Conservation (phyloP, 2,113 vertebrate genomes). For the Sminthopsis crassicaudata region DNA sequence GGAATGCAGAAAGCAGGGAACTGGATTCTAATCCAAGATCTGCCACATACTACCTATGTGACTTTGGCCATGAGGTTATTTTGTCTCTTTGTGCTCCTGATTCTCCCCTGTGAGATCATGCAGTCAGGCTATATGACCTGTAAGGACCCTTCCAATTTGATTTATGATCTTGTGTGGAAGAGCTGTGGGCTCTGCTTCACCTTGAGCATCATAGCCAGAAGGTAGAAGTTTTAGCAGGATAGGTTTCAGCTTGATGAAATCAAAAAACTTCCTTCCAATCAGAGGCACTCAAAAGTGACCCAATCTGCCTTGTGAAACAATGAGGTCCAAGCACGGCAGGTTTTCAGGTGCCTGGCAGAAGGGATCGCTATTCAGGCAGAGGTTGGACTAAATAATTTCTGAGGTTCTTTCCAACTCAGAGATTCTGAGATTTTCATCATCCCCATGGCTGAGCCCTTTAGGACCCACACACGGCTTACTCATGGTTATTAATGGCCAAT, state of each 20-base stretch:
- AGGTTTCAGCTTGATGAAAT: background rate
- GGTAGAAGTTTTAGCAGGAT: background rate
- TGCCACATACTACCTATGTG: background rate
- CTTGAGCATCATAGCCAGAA: background rate
- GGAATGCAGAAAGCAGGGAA: background rate
- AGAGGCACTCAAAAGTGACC: background rate
- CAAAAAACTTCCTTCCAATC: background rate
- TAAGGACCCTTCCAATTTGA: background rate
- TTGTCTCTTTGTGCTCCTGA: background rate
- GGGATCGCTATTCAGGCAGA: background rate
- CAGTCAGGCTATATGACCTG: background rate
- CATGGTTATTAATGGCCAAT: background rate
- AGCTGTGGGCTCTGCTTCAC: background rate
- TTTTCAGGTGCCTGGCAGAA: background rate
- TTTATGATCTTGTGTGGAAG: background rate
- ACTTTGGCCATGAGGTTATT: background rate
- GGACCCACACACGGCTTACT: background rate
- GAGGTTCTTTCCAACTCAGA: background rate
- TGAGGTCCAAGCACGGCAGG: background rate
- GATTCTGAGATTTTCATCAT: background rate
- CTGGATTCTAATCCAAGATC: background rate
- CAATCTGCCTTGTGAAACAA: background rate
- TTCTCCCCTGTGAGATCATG: background rate
- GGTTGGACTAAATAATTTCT: background rate
- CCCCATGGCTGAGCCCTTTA: background rate